Conservation (phyloP, 2,888 invertebrate genomes). For the Morpho deidamia region DNA sequence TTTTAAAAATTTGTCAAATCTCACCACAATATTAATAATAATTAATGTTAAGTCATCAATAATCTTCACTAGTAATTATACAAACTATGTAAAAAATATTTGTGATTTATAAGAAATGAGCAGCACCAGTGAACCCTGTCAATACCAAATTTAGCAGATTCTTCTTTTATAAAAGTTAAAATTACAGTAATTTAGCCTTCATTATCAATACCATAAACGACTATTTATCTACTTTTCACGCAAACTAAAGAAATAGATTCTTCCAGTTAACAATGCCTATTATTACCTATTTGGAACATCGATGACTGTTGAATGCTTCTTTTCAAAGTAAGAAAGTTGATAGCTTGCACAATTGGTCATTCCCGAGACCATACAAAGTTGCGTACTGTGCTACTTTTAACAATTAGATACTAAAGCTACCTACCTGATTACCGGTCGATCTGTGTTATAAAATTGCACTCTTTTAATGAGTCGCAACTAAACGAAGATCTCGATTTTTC, state of each 20-base stretch:
- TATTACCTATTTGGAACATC: neutral
- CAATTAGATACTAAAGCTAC: conserved; percentile 1
- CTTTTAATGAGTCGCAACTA: no score
- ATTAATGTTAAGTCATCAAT: no score
- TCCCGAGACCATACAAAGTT: neutral
- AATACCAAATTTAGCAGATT: no score
- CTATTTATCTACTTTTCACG: neutral
- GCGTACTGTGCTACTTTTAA: conserved; percentile 2
- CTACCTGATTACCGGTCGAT: neutral
- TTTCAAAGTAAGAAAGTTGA: conserved; percentile 2
- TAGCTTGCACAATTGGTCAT: neutral
- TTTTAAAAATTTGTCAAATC: no score
- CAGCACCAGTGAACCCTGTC: no score
- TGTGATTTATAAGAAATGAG: no score
- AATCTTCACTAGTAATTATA: no score
- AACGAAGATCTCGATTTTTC: neutral
- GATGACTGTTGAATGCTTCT: neutral
- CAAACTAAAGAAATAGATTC: neutral
- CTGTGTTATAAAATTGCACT: no score
- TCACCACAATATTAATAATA: no score
- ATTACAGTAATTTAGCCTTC: neutral
- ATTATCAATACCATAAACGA: neutral
- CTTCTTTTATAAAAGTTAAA: no score
- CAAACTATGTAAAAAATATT: no score
- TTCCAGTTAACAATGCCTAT: conserved; percentile 1